Evolutionary conservation across 2,797 vertebrate genomes (phyloP).

Genomic region (Typhlichthys eigenmanni): DNA sequence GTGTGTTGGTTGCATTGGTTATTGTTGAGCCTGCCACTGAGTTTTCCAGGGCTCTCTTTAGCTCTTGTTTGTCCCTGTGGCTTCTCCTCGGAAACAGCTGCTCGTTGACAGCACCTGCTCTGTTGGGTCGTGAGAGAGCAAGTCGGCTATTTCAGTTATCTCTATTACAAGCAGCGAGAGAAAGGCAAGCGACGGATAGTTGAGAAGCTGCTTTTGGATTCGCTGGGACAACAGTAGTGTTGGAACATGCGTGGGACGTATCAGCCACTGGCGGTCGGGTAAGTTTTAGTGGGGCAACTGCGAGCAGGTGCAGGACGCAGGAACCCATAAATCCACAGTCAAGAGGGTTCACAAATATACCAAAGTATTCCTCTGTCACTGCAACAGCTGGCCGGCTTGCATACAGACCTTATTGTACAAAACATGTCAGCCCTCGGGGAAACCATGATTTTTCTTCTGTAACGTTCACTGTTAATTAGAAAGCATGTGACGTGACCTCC

Average conservation of each 20-base stretch:
- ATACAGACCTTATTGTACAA: conserved; percentile 29
- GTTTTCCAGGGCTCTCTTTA: conserved; percentile 30
- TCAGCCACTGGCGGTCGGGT: conserved; percentile 27
- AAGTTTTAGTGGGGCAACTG: background rate
- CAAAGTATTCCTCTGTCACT: conserved; percentile 40
- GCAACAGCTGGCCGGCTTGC: conserved; percentile 52
- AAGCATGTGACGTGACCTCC: too few species aligned
- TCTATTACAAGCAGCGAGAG: conserved; percentile 32
- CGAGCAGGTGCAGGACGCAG: background rate
- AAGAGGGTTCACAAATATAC: conserved; percentile 48
- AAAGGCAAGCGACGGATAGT: conserved; percentile 4
- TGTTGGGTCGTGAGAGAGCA: conserved; percentile 47
- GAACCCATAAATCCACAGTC: conserved; percentile 22
- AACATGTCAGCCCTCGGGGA: too few species aligned
- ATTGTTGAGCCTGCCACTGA: background rate
- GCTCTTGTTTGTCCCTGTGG: conserved; percentile 1
- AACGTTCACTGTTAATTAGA: too few species aligned
- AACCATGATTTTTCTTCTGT: too few species aligned
- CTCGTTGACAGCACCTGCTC: conserved; percentile 47
- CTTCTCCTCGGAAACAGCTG: conserved; percentile 17
- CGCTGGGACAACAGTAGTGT: conserved; percentile 7
- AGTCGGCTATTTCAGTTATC: conserved; percentile 41
- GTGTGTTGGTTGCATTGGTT: conserved; percentile 6
- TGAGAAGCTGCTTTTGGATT: conserved; percentile 30
- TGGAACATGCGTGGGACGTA: conserved; percentile 6